Conservation (phyloP, 2,888 invertebrate genomes). For the Drosophila cyrtoloma region DNA sequence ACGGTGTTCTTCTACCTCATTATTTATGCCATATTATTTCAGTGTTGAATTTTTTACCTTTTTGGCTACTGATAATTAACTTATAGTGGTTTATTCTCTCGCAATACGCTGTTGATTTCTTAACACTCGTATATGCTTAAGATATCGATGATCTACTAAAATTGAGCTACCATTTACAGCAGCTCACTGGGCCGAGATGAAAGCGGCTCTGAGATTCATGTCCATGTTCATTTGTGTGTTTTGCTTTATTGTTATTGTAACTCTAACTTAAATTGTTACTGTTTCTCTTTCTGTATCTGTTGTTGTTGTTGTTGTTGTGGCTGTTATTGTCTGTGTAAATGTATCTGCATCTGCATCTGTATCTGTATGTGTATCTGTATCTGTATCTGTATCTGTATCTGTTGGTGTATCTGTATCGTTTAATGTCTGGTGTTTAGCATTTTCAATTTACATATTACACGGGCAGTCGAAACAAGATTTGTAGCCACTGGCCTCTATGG, state of each 20-base stretch:
- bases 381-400: slow-evolving; percentile 32
- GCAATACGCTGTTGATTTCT: neutral
- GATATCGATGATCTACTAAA: neutral
- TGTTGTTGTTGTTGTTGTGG: neutral
- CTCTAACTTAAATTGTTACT: slow-evolving; percentile 5
- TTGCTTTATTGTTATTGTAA: slow-evolving; percentile 23
- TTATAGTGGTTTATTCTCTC: neutral
- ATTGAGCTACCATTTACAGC: slow-evolving; percentile 11
- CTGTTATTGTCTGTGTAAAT: neutral
- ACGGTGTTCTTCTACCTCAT: neutral
- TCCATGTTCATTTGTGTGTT: slow-evolving; percentile 26
- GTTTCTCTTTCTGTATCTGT: neutral
- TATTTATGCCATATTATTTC: neutral
- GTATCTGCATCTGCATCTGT: slow-evolving; percentile 2
- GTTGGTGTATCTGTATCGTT: slow-evolving; percentile 47
- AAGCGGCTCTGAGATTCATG: neutral
- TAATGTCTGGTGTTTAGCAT: slow-evolving; percentile 82
- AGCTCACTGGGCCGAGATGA: neutral
- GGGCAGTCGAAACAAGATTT: slow-evolving; percentile 80
- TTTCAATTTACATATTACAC: slow-evolving; percentile 81
- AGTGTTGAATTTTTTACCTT: neutral
- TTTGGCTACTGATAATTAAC: neutral
- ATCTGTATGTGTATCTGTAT: slow-evolving; percentile 29
- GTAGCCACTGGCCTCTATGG: slow-evolving; percentile 56
- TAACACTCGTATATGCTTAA: neutral